Base-by-base conservation (phyloP, 92 coral and sea anemone species). In the Heliopora coerulea region DNA sequence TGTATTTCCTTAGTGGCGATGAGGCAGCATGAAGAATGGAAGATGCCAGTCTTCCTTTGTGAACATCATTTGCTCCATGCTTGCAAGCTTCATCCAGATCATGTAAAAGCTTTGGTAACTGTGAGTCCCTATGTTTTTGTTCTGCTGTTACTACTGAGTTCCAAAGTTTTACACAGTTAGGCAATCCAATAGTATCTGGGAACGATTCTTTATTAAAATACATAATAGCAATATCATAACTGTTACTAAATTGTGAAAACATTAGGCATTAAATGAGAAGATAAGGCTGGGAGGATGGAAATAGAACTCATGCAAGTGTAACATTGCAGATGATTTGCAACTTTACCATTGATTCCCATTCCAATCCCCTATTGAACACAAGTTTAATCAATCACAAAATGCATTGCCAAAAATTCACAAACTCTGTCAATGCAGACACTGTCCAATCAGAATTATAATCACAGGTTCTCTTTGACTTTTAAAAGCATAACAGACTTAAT, bases 1-100 rank as follows among this genome's bases (percentile, higher is more conserved):
- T 39, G 70, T 93, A 93, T 80, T 90, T 93, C 26, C 76, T 49
- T n/a, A n/a, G 29, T 27, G 76, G 76, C 1, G 76, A 69, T 12
- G 76, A 69, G 11, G 76, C 61, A 48, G 61, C 61, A 48, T 69
- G 49, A 6, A 69, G 25, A 31, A 54, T 20, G 12, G 23, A 18
- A 3, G 13, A 27, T 11, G 76, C 76, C 25, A 49, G 46, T 0
- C 10, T 28, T 1, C 39, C 19, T 23, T 69, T 69, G 26, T 69
- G 62, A 0, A 9, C 62, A 69, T 69, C 76, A 28, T 24, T 49
- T 14, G 62, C 54, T 11, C 30, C 54, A 25, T 50, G 54, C 27
- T 28, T 69, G 46, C 76, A 69, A 13, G 76, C 76, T 69, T 69
- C 76, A 69, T 69, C 76, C 32, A 69, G 17, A 17, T 28, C 27